Percentiles rank a stretch among this genome's conserved stretches.
These are phyloP conservation scores for Belgica antarctica DNA, from an alignment of 2,888 invertebrate species.

Conservation along the genomic window DNA sequence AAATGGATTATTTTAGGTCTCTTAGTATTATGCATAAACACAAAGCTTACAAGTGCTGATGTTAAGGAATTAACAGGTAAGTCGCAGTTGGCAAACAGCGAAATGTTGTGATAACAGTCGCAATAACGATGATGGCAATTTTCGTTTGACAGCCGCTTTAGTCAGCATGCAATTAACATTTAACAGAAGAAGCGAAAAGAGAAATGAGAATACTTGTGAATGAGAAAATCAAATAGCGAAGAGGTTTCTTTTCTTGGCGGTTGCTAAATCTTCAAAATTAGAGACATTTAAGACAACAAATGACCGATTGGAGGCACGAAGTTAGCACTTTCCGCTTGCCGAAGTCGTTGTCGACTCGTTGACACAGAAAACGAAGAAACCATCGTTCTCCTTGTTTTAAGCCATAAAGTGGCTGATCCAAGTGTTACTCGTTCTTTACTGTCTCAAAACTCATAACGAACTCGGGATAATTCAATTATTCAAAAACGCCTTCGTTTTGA, in stretches of 20 bases:
- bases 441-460: too few species aligned
- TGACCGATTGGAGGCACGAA: not conserved
- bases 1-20: conserved; percentile 37
- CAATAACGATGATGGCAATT: too few species aligned
- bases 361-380: conserved; percentile 8
- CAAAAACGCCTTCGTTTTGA: too few species aligned
- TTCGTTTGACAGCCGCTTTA: too few species aligned
- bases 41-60: conserved; percentile 35
- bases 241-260: conserved; percentile 12
- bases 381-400: too few species aligned
- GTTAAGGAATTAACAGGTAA: conserved; percentile 41
- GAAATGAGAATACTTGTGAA: conserved; percentile 5
- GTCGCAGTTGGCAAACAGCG: too few species aligned
- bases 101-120: too few species aligned
- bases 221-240: conserved; percentile 26
- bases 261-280: conserved; percentile 21
- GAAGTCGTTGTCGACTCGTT: not conserved
- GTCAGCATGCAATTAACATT: too few species aligned
- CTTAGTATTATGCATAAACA: conserved; percentile 35
- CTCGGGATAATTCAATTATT: too few species aligned
- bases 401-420: too few species aligned
- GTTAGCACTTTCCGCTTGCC: not conserved
- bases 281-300: conserved; percentile 5
- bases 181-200: not conserved
- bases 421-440: too few species aligned